Evolutionary conservation across 1,140 invertebrate species (phyloP).

Genomic region (Bombus pascuorum): DNA sequence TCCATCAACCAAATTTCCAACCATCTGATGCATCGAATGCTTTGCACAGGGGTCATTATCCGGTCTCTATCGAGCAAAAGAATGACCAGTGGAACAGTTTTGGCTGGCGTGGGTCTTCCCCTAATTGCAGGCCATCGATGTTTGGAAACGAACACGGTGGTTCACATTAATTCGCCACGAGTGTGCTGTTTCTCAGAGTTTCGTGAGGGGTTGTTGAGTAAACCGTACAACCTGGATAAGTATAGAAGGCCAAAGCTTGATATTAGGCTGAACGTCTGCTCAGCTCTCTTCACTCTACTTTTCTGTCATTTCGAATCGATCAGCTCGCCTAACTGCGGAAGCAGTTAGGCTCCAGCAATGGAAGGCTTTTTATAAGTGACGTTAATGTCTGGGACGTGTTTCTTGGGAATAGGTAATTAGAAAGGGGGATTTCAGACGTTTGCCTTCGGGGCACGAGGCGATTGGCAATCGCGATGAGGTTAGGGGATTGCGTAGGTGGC

Average conservation of each 20-base stretch:
- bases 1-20: not conserved
- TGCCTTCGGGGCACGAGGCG: no score
- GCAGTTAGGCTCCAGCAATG: not conserved
- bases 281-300: conserved; percentile 3
- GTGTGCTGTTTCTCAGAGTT: conserved; percentile 57
- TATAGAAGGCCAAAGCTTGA: conserved; percentile 21
- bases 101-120: not conserved
- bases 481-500: no score
- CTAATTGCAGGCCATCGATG: conserved; percentile 37
- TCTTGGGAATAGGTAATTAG: not conserved
- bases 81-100: conserved; percentile 35
- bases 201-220: conserved; percentile 28
- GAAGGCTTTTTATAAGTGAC: not conserved
- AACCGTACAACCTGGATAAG: not conserved
- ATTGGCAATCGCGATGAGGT: no score
- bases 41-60: not conserved
- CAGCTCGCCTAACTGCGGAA: not conserved
- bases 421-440: not conserved
- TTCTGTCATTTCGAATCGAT: conserved; percentile 30
- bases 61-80: conserved; percentile 36
- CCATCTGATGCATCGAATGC: not conserved
- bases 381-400: not conserved
- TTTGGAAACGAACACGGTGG: not conserved
- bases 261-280: conserved; percentile 7
- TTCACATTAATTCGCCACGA: conserved; percentile 54